Evolutionary conservation across 2,797 vertebrate genomes (phyloP).

Genomic region (Ctenopoma kingsleyae): DNA sequence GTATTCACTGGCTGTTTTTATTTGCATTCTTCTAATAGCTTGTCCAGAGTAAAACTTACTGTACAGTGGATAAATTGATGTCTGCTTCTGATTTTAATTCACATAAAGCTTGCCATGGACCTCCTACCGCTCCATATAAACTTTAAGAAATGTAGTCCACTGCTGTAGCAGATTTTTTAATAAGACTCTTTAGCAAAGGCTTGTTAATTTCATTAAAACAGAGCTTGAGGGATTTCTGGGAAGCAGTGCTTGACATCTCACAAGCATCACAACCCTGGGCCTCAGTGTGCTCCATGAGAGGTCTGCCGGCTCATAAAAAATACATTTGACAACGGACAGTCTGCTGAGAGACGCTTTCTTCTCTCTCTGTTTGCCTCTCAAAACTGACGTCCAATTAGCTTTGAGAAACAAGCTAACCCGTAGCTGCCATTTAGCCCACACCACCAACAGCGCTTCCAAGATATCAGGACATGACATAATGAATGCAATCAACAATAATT

Average conservation of each 20-base stretch:
- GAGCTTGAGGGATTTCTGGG: conserved; percentile 63
- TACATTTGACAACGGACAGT: conserved; percentile 74
- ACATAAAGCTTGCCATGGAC: conserved; percentile 29
- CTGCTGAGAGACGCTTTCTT: conserved; percentile 62
- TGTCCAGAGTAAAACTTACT: conserved; percentile 3
- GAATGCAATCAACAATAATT: conserved; percentile 87
- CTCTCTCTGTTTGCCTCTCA: conserved; percentile 57
- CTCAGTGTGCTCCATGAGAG: conserved; percentile 51
- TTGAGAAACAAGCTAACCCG: conserved; percentile 73
- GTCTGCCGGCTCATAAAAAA: conserved; percentile 77
- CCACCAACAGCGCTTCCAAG: conserved; percentile 73
- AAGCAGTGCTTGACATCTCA: conserved; percentile 69
- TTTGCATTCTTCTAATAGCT: conserved; percentile 34
- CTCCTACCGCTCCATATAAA: conserved; percentile 29
- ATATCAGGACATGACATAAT: conserved; percentile 81
- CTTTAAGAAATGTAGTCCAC: conserved; percentile 36
- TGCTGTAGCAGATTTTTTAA: conserved; percentile 57
- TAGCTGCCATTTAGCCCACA: conserved; percentile 76
- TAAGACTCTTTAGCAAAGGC: conserved; percentile 51
- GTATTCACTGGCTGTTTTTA: conserved; percentile 41
- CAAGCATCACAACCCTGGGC: conserved; percentile 60
- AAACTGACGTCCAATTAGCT: conserved; percentile 81
- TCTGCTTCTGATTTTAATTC: conserved; percentile 23
- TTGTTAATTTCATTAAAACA: conserved; percentile 81
- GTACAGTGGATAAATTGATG: conserved; percentile 3